Base-by-base conservation (phyloP, 2,888 invertebrate species). In the Entomobrya proxima region DNA sequence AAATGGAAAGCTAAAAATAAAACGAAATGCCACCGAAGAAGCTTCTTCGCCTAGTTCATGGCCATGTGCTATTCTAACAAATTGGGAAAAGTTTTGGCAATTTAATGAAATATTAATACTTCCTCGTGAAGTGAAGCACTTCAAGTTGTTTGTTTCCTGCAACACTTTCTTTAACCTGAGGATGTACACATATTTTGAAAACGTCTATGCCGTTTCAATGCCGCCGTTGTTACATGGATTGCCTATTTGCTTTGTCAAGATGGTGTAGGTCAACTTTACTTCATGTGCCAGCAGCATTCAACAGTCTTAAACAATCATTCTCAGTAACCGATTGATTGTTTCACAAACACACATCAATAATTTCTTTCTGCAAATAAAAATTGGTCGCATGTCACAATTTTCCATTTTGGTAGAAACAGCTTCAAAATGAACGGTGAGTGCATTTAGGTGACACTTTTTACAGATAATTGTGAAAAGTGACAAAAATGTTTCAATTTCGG, bases 41-140 rank as follows among this genome's bases (percentile, higher is more conserved):
- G 40, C 44, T 40, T 40, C 13, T 67, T 67, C 40, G 64, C 18
- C 37, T 64, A 61, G 37, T 67, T 67, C 67, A 37, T 67, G 18
- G 64, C 24, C 47, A 24, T 27, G 44, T 13, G 30, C 32, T 27
- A 69, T 44, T 2, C 27, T 27, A 3, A 37, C 4, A 58, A 24
- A 40, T 47, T 27, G 44, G 72, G n/a, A 72, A 72, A 72, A 72
- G 72, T 72, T 40, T 40, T 72, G n/a, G 30, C 47, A 30, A 47
- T 72, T 72, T 30, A 72, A 72, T 72, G 72, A 72, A 72, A 72
- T 72, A 72, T 72, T 72, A 47, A 72, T 72, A 40, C 1, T 40
- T 40, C 7, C 44, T 40, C 15, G 7, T 40, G 15, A 7, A 40
- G 9, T 40, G 7, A 15, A 32, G 32, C n/a, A 44, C n/a, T 44